A percentile compares a stretch with the other conserved stretches of the same genome.
Evolutionary conservation across 2,797 vertebrate genomes (phyloP).

Genomic region (Oreochromis grahami): DNA sequence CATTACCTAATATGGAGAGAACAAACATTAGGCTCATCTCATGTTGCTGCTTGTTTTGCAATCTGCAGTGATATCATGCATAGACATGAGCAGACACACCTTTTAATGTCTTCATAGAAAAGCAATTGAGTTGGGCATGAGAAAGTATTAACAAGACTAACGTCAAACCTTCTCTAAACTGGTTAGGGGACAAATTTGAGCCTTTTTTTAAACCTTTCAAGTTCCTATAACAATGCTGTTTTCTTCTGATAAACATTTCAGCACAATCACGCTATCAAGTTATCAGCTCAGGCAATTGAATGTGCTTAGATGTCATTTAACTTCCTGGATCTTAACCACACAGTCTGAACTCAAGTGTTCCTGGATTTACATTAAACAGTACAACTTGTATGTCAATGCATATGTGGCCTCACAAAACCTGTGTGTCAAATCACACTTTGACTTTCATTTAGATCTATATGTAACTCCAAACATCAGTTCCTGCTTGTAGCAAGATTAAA

Average conservation of each 20-base stretch:
- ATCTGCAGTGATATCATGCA: conserved; percentile 54
- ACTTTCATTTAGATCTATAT: background rate
- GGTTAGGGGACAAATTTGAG: background rate
- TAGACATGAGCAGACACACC: conserved; percentile 67
- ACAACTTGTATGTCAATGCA: background rate
- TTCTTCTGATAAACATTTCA: conserved; percentile 9
- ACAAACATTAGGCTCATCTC: conserved; percentile 41
- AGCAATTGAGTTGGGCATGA: background rate
- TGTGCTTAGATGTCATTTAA: background rate
- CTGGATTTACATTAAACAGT: background rate
- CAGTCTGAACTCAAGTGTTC: background rate
- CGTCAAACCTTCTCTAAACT: background rate
- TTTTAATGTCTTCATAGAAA: conserved; percentile 35
- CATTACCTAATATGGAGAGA: conserved; percentile 52
- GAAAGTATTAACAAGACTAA: background rate
- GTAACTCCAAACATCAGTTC: background rate
- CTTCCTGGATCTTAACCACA: background rate
- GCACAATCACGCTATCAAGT: conserved; percentile 17
- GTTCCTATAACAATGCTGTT: conserved; percentile 13
- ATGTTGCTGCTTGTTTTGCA: conserved; percentile 61
- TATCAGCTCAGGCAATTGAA: background rate
- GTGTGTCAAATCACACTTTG: background rate
- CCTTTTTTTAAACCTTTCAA: conserved; percentile 28
- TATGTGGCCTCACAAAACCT: background rate
- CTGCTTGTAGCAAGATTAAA: background rate